These are phyloP conservation scores for Nymphalis c-album DNA, from an alignment of 2,888 invertebrate genomes.

Conservation along the genomic window DNA sequence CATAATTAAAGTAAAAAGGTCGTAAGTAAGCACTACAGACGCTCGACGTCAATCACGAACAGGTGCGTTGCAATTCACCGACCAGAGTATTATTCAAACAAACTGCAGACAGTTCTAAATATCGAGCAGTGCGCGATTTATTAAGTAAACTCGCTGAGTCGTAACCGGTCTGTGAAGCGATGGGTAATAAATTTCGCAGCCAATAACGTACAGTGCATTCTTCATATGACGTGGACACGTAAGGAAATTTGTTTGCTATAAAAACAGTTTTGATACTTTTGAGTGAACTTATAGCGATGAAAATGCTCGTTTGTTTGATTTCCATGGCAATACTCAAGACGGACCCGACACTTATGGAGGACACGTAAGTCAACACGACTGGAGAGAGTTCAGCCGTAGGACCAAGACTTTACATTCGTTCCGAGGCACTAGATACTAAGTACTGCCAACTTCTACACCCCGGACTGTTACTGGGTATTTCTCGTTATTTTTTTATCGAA, in stretches of 20 bases:
- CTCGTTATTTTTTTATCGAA: no score
- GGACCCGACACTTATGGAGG: no score
- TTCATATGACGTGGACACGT: slow-evolving; percentile 1
- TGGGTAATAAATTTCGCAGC: slow-evolving; percentile 3
- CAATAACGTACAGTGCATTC: slow-evolving; percentile 1
- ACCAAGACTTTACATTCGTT: no score
- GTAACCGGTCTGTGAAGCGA: not conserved
- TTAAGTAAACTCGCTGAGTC: slow-evolving; percentile 26
- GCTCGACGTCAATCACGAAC: not conserved
- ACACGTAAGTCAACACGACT: no score
- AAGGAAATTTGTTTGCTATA: not conserved
- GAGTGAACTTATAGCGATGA: no score
- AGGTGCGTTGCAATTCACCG: slow-evolving; percentile 20
- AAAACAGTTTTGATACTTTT: no score
- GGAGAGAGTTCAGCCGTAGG: no score
- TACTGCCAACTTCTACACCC: no score
- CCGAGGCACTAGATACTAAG: no score
- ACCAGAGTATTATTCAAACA: slow-evolving; percentile 20
- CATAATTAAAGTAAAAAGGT: not conserved
- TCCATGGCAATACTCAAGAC: no score
- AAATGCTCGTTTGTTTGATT: no score
- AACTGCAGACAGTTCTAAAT: slow-evolving; percentile 29
- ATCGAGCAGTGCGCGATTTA: slow-evolving; percentile 20
- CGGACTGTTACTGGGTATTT: no score
- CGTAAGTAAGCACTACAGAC: not conserved